Conservation (phyloP, 2,797 vertebrate genomes). For the Sarcophilus harrisii region DNA sequence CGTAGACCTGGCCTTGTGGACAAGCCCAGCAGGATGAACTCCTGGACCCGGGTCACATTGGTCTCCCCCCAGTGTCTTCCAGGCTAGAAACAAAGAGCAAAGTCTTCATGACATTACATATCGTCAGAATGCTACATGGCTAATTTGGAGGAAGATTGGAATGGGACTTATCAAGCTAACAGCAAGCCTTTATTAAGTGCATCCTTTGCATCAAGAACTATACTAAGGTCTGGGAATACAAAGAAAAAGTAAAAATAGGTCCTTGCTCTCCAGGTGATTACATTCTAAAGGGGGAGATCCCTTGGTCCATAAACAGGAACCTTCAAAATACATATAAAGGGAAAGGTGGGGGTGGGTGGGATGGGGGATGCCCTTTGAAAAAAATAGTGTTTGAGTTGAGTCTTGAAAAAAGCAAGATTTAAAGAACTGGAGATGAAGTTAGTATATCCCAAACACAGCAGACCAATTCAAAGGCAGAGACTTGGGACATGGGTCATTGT, state of each 20-base stretch:
- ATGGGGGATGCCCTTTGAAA: not conserved
- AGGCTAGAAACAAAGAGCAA: conserved; percentile 29
- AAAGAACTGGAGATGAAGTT: not conserved
- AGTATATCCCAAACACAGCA: not conserved
- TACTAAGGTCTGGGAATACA: not conserved
- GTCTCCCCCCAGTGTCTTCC: not conserved
- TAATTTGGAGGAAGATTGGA: not conserved
- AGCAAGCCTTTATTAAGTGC: not conserved
- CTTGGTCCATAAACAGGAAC: not conserved
- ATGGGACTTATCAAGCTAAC: not conserved
- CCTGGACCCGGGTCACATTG: conserved; percentile 40
- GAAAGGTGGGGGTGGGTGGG: not conserved
- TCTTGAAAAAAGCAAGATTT: not conserved
- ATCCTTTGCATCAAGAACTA: not conserved
- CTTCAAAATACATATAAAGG: not conserved
- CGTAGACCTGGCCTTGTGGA: not conserved
- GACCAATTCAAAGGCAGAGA: not conserved
- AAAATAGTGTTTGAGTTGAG: not conserved
- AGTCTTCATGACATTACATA: not conserved
- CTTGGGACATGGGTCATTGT: not conserved
- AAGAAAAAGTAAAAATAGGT: not conserved
- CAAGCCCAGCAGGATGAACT: conserved; percentile 61
- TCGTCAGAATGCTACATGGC: not conserved
- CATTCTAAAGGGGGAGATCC: not conserved
- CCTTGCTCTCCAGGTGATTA: not conserved